Evolutionary conservation across 2,113 vertebrate species (phyloP).

Genomic region (Rostratula benghalensis): DNA sequence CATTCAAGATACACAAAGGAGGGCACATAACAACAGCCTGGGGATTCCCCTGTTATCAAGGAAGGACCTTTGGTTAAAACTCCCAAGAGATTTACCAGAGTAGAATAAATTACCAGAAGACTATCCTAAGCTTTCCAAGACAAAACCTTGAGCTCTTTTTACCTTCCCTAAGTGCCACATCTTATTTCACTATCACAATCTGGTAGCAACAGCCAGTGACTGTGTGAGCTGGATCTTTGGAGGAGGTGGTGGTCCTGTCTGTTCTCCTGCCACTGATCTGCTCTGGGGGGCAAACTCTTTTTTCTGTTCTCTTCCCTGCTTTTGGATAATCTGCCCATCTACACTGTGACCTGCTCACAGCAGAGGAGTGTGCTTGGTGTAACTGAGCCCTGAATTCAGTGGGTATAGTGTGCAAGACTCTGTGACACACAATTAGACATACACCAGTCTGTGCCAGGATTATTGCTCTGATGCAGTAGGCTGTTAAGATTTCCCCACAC

Average conservation of each 20-base stretch:
- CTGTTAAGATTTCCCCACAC: background rate
- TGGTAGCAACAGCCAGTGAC: background rate
- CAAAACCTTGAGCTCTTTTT: background rate
- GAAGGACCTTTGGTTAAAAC: background rate
- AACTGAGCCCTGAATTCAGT: background rate
- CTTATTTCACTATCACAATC: background rate
- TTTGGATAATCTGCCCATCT: background rate
- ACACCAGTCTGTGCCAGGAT: background rate
- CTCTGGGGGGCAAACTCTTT: background rate
- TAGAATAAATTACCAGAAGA: background rate
- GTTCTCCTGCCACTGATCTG: no score
- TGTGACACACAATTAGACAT: background rate
- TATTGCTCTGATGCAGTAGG: background rate
- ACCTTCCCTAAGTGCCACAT: background rate
- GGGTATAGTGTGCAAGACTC: background rate
- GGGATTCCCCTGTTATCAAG: background rate
- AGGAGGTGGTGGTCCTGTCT: background rate
- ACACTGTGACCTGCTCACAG: background rate
- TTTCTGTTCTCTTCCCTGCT: background rate
- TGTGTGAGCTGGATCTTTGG: background rate
- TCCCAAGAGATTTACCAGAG: background rate
- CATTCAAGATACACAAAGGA: background rate
- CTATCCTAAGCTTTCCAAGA: background rate
- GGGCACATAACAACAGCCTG: background rate
- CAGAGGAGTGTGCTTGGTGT: background rate